These are phyloP conservation scores for Dinomys branickii DNA, from an alignment of 2,113 vertebrate species.

Conservation along the genomic window DNA sequence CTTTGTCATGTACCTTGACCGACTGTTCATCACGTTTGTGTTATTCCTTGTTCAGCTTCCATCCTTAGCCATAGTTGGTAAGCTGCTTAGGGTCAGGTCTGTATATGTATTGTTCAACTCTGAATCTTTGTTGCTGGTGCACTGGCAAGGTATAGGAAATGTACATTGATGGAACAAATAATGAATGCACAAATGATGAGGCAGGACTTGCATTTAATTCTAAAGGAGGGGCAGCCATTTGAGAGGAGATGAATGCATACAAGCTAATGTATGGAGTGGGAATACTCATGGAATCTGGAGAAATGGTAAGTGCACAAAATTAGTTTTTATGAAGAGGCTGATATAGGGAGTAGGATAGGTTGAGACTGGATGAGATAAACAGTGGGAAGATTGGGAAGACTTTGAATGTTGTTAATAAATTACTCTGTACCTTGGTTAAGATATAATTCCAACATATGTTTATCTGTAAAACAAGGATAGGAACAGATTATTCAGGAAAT, in stretches of 20 bases:
- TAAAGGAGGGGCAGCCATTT: neutral
- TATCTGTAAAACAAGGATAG: conserved; percentile 1
- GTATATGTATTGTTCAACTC: neutral
- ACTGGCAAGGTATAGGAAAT: neutral
- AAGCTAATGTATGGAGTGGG: neutral
- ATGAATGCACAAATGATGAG: neutral
- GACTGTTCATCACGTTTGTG: neutral
- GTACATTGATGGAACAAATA: neutral
- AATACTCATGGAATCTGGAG: neutral
- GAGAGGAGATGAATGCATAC: neutral
- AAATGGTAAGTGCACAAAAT: neutral
- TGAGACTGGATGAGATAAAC: neutral
- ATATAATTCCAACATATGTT: neutral
- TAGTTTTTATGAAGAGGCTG: neutral
- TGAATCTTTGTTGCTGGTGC: neutral
- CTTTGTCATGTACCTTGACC: neutral
- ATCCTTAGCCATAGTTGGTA: neutral
- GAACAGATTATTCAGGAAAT: neutral
- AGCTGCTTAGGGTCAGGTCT: neutral
- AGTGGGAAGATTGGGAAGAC: neutral
- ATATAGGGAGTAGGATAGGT: neutral
- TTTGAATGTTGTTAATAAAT: conserved; percentile 26
- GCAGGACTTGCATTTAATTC: neutral
- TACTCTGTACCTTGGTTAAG: neutral
- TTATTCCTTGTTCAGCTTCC: neutral